Conservation (phyloP, 2,888 invertebrate species). For the Polietes domitor region DNA sequence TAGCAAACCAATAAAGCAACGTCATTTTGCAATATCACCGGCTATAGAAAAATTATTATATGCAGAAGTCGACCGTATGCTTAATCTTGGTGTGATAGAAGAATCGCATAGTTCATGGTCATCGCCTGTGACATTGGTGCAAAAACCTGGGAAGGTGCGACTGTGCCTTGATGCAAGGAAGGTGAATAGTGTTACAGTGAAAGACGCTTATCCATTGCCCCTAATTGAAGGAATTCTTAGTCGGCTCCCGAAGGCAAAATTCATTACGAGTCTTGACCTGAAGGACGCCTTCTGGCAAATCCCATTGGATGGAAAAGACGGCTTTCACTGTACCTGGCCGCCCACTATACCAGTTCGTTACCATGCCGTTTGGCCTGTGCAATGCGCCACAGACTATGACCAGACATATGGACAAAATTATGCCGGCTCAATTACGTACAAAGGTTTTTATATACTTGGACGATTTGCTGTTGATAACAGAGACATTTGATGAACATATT, state of each 20-base stretch:
- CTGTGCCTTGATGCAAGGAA: too few species aligned
- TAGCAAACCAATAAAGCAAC: constrained; percentile 11
- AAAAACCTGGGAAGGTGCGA: too few species aligned
- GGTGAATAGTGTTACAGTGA: too few species aligned
- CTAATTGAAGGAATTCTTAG: constrained; percentile 50
- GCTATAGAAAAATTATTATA: constrained; percentile 30
- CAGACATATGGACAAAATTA: constrained; percentile 42
- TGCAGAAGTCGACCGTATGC: constrained; percentile 35
- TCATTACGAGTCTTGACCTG: not conserved
- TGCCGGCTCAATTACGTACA: constrained; percentile 7
- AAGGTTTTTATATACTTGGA: constrained; percentile 24
- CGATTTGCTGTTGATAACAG: not conserved
- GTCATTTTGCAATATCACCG: constrained; percentile 23
- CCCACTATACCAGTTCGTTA: too few species aligned
- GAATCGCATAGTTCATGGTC: too few species aligned
- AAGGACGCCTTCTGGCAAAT: too few species aligned
- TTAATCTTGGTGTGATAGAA: not conserved
- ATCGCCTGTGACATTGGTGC: too few species aligned
- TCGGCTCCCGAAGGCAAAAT: not conserved
- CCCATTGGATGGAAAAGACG: too few species aligned
- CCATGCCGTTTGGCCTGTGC: not conserved
- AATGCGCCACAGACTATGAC: constrained; percentile 3
- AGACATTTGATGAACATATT: not conserved
- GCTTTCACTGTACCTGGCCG: too few species aligned
- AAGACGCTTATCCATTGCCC: not conserved